Evolutionary conservation across 2,888 invertebrate genomes (phyloP).

Genomic region (Apamea monoglypha): DNA sequence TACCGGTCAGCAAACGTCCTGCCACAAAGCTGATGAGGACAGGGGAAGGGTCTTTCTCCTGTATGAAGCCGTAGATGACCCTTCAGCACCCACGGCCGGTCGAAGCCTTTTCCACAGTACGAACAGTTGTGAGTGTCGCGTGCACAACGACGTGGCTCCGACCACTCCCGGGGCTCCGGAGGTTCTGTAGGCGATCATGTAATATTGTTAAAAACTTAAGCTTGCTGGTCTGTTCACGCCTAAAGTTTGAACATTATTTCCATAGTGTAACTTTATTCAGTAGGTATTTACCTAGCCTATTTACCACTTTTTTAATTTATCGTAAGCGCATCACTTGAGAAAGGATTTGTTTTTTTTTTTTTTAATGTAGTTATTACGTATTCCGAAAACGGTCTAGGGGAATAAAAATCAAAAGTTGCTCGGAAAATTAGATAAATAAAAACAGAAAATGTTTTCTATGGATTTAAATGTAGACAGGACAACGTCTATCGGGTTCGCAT

Average conservation of each 20-base stretch:
- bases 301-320: too few relatives aligned
- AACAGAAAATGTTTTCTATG: too few relatives aligned
- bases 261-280: not conserved
- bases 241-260: not conserved
- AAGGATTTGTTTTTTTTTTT: too few relatives aligned
- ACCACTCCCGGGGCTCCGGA: constrained; percentile 57
- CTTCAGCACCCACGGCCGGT: constrained; percentile 93
- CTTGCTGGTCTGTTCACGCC: not conserved
- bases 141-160: constrained; percentile 62
- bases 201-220: not conserved
- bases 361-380: too few relatives aligned
- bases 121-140: constrained; percentile 89
- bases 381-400: too few relatives aligned
- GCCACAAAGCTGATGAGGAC: constrained; percentile 90
- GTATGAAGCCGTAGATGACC: constrained; percentile 93
- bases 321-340: too few relatives aligned
- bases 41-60: constrained; percentile 93
- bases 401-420: too few relatives aligned
- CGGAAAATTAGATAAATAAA: too few relatives aligned
- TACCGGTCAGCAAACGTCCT: constrained; percentile 93
- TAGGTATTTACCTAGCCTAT: too few relatives aligned
- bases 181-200: constrained; percentile 23
- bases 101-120: constrained; percentile 92
- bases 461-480: too few relatives aligned
- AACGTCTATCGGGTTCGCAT: too few relatives aligned